A percentile compares a stretch with the other conserved stretches of the same genome.
Conservation (phyloP, 2,888 invertebrate species). For the Oxyscelio sp. region DNA sequence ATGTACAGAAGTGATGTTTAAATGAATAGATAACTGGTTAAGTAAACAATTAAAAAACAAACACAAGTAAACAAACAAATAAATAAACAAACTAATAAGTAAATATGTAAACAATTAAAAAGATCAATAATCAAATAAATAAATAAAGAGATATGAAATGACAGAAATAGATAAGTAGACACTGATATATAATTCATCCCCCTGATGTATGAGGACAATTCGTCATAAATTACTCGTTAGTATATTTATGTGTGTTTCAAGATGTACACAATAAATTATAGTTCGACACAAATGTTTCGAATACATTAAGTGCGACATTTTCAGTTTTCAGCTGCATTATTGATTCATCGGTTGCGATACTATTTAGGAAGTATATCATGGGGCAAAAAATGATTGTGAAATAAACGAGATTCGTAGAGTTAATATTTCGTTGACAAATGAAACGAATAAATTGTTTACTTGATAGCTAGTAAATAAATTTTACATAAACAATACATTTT, state of each 20-base stretch:
- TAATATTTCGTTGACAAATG: background rate
- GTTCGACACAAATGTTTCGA: slow-evolving; percentile 30
- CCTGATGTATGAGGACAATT: slow-evolving; percentile 28
- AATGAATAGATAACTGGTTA: too few species aligned
- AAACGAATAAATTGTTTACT: background rate
- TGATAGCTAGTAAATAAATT: too few species aligned
- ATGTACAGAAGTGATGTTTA: too few species aligned
- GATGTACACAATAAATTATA: slow-evolving; percentile 47
- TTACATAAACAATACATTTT: too few species aligned
- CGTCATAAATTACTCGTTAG: slow-evolving; percentile 58
- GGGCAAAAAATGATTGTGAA: slow-evolving; percentile 10
- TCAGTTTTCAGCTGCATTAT: slow-evolving; percentile 25
- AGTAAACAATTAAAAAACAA: too few species aligned
- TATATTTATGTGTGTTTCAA: slow-evolving; percentile 51
- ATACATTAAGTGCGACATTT: slow-evolving; percentile 33
- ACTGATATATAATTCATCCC: slow-evolving; percentile 37
- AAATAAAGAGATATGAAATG: too few species aligned
- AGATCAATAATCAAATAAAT: too few species aligned
- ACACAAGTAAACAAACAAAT: too few species aligned
- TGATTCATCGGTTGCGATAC: slow-evolving; percentile 26
- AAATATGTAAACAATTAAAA: too few species aligned
- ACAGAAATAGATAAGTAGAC: slow-evolving; percentile 49
- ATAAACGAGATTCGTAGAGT: background rate
- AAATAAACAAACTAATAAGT: too few species aligned
- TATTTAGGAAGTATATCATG: background rate